phyloP scores from a whole-genome alignment of 2,888 invertebrate species.

The Empis livida region DNA sequence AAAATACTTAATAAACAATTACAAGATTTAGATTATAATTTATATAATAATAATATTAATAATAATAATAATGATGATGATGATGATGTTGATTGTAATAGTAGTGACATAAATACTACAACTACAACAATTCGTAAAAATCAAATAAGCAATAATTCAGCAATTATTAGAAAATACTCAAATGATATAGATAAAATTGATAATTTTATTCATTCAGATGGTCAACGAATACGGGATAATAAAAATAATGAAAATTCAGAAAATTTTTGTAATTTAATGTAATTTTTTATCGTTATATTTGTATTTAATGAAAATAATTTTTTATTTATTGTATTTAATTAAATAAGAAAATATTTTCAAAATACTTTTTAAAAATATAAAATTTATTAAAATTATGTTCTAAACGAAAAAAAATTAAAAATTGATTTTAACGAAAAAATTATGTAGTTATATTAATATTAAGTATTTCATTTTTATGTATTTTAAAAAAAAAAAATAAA shows the following conservation, averaged over 20 bases:
- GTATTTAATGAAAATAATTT: background rate
- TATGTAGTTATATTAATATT: too few relatives aligned
- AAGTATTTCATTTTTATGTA: too few relatives aligned
- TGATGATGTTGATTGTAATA: background rate
- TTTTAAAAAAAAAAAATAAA: too few relatives aligned
- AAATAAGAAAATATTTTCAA: too few relatives aligned
- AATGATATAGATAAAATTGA: background rate
- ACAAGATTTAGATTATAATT: background rate
- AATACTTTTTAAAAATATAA: too few relatives aligned
- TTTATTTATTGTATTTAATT: too few relatives aligned
- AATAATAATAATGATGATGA: too few relatives aligned
- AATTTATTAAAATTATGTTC: too few relatives aligned
- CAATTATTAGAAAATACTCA: background rate
- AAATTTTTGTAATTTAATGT: constrained; percentile 1
- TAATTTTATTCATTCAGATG: background rate
- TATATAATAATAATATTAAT: background rate
- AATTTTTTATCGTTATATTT: background rate
- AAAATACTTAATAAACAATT: background rate
- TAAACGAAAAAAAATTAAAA: too few relatives aligned
- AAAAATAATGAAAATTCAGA: background rate
- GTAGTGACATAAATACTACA: background rate
- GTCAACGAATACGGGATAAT: background rate
- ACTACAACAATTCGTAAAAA: background rate
- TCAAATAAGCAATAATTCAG: background rate
- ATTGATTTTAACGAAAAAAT: too few relatives aligned